These are phyloP conservation scores for Rhinogobius similis DNA, from an alignment of 2,113 vertebrate species.

Conservation along the genomic window DNA sequence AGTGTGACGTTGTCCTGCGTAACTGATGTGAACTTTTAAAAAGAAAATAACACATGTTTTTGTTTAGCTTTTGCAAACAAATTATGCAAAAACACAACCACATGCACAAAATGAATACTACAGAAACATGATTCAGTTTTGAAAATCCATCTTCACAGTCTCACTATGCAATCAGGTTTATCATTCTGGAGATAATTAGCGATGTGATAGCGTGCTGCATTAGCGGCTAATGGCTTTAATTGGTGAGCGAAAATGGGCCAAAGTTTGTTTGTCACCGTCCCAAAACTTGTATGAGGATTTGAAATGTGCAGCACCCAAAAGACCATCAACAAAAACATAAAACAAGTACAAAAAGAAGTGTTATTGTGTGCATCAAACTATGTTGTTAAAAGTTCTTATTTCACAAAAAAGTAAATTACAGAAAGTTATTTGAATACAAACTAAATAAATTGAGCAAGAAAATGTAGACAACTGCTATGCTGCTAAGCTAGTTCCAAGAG, in stretches of 20 bases:
- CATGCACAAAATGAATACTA: too few species aligned
- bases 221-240: slow-evolving; percentile 35
- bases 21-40: neutral
- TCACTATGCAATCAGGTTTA: slow-evolving; percentile 21
- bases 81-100: neutral
- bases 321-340: slow-evolving; percentile 22
- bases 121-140: too few species aligned
- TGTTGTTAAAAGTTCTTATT: neutral
- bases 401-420: too few species aligned
- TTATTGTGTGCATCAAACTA: slow-evolving; percentile 2
- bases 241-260: slow-evolving; percentile 34
- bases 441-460: neutral
- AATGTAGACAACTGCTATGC: too few species aligned
- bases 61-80: neutral
- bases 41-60: neutral
- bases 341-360: slow-evolving; percentile 18
- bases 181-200: slow-evolving; percentile 27
- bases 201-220: slow-evolving; percentile 17
- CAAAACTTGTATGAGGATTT: slow-evolving; percentile 34
- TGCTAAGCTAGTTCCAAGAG: neutral
- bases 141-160: too few species aligned
- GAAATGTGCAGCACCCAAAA: slow-evolving; percentile 28
- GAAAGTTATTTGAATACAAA: too few species aligned
- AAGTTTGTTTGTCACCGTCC: slow-evolving; percentile 19
- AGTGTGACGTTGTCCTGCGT: neutral